Conservation (phyloP, 1,140 invertebrate species). For the Lepidurus arcticus region DNA sequence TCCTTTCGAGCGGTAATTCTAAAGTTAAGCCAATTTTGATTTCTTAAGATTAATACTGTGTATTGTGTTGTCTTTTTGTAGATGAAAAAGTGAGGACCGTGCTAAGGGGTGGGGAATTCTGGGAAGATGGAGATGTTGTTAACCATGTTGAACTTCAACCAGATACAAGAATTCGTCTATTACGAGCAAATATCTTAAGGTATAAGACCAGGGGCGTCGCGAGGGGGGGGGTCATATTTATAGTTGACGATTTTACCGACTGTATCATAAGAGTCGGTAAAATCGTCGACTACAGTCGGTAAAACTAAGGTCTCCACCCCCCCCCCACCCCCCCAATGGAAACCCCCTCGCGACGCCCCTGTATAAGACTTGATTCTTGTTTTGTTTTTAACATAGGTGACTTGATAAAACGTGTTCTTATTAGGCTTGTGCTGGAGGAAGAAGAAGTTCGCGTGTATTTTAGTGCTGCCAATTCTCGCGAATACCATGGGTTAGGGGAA, state of each 20-base stretch:
- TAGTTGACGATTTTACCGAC: too few relatives aligned
- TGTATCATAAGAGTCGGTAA: too few relatives aligned
- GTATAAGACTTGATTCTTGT: constrained; percentile 42
- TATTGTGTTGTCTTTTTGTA: constrained; percentile 36
- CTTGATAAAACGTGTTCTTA: constrained; percentile 36
- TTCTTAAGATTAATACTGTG: too few relatives aligned
- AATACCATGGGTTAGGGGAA: constrained; percentile 64
- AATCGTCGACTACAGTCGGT: too few relatives aligned
- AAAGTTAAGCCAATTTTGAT: background rate
- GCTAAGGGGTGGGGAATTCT: constrained; percentile 61
- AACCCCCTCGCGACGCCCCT: too few relatives aligned
- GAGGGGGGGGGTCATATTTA: too few relatives aligned
- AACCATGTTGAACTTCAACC: constrained; percentile 59
- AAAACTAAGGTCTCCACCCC: too few relatives aligned
- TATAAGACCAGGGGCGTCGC: too few relatives aligned
- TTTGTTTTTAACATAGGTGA: background rate
- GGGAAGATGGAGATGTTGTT: constrained; percentile 54
- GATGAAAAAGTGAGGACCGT: constrained; percentile 61
- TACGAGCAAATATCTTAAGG: constrained; percentile 63
- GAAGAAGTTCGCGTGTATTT: constrained; percentile 65
- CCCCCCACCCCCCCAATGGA: too few relatives aligned
- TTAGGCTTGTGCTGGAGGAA: constrained; percentile 63
- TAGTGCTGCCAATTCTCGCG: constrained; percentile 70
- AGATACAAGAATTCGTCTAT: constrained; percentile 61
- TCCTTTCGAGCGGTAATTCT: constrained; percentile 52